A percentile compares a stretch with the other conserved stretches of the same genome.
These are phyloP conservation scores for Oplegnathus fasciatus DNA, from an alignment of 2,113 vertebrate genomes.

Conservation along the genomic window DNA sequence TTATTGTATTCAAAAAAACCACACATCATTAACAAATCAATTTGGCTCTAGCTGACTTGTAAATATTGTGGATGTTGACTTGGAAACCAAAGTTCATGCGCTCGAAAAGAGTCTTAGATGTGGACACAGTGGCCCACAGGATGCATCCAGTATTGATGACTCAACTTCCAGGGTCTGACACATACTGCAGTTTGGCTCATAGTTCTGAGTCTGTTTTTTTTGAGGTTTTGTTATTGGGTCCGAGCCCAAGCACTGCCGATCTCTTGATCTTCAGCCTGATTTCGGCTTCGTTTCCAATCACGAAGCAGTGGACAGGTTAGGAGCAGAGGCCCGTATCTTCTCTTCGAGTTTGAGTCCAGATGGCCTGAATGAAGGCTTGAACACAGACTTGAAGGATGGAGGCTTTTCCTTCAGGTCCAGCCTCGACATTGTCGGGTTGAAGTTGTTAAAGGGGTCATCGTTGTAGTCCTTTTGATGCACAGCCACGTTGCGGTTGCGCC, in stretches of 20 bases:
- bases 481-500: not conserved
- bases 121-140: slow-evolving; percentile 40
- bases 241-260: not conserved
- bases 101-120: slow-evolving; percentile 41
- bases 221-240: slow-evolving; percentile 9
- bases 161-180: slow-evolving; percentile 52
- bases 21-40: slow-evolving; percentile 34
- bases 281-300: not conserved
- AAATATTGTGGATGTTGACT: slow-evolving; percentile 56
- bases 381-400: slow-evolving; percentile 52
- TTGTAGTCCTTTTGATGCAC: not conserved
- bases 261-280: not conserved
- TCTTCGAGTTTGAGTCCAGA: slow-evolving; percentile 35
- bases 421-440: slow-evolving; percentile 1
- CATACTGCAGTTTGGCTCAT: slow-evolving; percentile 39
- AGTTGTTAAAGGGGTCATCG: slow-evolving; percentile 68
- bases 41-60: slow-evolving; percentile 37
- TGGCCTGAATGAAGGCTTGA: not conserved
- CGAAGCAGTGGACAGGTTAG: slow-evolving; percentile 69
- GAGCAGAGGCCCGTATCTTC: slow-evolving; percentile 82
- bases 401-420: slow-evolving; percentile 54
- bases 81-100: slow-evolving; percentile 50
- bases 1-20: slow-evolving; percentile 28
- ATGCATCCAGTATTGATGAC: slow-evolving; percentile 60
- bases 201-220: slow-evolving; percentile 38